Evolutionary conservation across 2,888 invertebrate genomes (phyloP), one percentile per base, ranked within the genome.

Genomic region (Artemia sinica): DNA sequence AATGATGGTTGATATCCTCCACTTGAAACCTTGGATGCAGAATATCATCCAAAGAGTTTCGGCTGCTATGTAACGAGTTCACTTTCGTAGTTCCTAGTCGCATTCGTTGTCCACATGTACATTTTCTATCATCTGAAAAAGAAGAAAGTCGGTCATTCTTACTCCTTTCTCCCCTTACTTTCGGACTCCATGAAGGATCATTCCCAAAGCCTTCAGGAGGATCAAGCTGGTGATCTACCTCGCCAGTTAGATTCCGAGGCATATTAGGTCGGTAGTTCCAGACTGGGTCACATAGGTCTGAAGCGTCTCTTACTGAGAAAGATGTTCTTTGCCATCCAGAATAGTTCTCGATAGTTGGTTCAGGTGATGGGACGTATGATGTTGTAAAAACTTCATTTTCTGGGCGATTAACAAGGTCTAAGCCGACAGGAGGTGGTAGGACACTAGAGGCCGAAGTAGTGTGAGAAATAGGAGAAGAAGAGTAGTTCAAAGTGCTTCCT

Each of bases 101-200:
- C 70, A 70, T 70, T 63, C 66, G 68, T 49, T 70, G 70, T 1
- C 70, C 70, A 52, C 70, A 70, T n/a, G 70, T 70, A 58, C 70
- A 70, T 14, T 51, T 50, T n/a, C 67, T 50, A 58, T 67, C 67
- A 28, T 58, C 63, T 9, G 10, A 2, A 10, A 28, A n/a, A 9
- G 63, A 58, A 18, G 63, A n/a, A 58, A 18, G 28, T n/a, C 28
- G 63, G 14, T 58, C 63, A 18, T 58, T 58, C 8, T 10, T 58
- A 10, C 14, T 28, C 10, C 28, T n/a, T n/a, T 58, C 63, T 58
- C 63, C 63, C 11, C 63, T n/a, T 58, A 10, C 14, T 28, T 58
- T 58, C 10, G 63, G 63, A 28, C 63, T 58, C 63, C 63, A 58
- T n/a, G 63, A 10, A n/a, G 63, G 63, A 28, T 58, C 63, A 28